Base-by-base conservation (phyloP, 2,797 vertebrate species). In the Rhinoraja longicauda region DNA sequence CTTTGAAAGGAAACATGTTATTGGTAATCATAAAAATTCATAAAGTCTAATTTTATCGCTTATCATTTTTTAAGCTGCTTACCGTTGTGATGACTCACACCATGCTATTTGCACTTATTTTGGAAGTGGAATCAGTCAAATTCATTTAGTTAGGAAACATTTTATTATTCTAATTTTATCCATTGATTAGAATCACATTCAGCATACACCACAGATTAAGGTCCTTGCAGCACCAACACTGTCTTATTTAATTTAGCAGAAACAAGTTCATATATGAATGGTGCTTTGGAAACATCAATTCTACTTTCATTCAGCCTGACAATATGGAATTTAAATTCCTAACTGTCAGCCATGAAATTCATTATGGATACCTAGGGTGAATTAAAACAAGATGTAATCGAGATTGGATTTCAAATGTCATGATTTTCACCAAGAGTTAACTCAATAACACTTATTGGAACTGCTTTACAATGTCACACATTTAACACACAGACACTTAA, bases 111-210 rank as follows among this genome's bases (percentile, higher is more conserved):
- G 29, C 62, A 1, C 62, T 29, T 32, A 21, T 39, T 67, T 90
- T 86, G 29, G 57, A 86, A 82, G 13, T 29, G 59, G 0, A 24
- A 86, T 64, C 17, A 90, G 19, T 67, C 32, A 67, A 70, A 90
- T 90, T 59, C 19, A 39, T 90, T 90, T 70, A 32, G 4, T 90
- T 90, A 19, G 45, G 45, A 82, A 82, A 82, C 53, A 53, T 81
- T 81, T 81, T 26, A 70, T 90, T 90, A n/a, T 90, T 39, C 62
- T 59, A 67, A 32, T 90, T 39, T 90, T 70, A 21, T 64, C 62
- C 19, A 5, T 59, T 32, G 13, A 53, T 82, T 26, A 57, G 9
- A 53, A 57, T 2, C 21, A 2, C 36, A 26, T 9, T 21, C 53
- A 82, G 8, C 82, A 82, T 53, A 82, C 2, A 84, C 6, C 4